Base-by-base conservation (phyloP, 2,888 invertebrate species). In the Sarcophaga rosellei region DNA sequence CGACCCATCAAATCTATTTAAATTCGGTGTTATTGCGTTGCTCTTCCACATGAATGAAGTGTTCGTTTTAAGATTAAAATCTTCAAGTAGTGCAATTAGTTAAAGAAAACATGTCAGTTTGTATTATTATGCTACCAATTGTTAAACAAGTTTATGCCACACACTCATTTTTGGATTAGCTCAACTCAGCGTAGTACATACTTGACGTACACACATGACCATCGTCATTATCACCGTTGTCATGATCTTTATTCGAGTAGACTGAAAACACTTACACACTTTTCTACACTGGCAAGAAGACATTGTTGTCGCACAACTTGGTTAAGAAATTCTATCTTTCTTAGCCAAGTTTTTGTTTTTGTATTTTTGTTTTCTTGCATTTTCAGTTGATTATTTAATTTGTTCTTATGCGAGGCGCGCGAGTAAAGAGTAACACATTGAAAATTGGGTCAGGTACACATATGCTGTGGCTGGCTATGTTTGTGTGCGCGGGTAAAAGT, bases 401-500 rank as follows among this genome's bases (percentile, higher is more conserved):
- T 65, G 53, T 25, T 47, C 57, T 61, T 20, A 57, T 73, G 20
- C n/a, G 68, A 12, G 35, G 63, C 17, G 25, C 23, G 45, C n/a
- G 20, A 53, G 21, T 70, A 77, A 61, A 70, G 44, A 84, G 59
- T 23, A 74, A 62, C 61, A 74, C 4, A 44, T 35, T 35, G 35
- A 35, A 72, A 86, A 86, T 81, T 86, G 77, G 86, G 86, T 86
- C 81, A 81, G 35, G 35, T 53, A 82, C 72, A 47, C 61, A n/a
- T n/a, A n/a, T n/a, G n/a, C 63, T 78, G 66, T 59, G 82, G 2
- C 12, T 47, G 3, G 2, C 47, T 2, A 0, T 53, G 53, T 53
- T 10, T 35, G 35, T 53, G 53, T 53, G 17, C 63, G 23, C 35
- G 61, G 73, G 68, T 68, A 80, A 86, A 77, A 76, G 75, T 80